Base-by-base conservation (phyloP, 2,888 invertebrate genomes). In the Drosophila nr. perissopoda region DNA sequence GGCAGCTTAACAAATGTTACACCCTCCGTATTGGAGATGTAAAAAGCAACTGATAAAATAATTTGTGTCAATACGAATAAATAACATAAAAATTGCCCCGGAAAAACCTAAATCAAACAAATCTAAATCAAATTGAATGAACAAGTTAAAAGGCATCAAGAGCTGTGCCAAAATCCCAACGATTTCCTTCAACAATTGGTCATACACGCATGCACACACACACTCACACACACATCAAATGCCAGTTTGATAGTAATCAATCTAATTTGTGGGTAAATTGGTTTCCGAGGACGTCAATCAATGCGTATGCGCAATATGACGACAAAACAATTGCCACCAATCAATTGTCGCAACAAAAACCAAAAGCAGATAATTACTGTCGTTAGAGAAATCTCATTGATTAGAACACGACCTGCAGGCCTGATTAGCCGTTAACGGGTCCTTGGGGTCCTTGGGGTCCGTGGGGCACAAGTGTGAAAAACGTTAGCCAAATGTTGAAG, bases 141-240 rank as follows among this genome's bases (percentile, higher is more conserved):
- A 63, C 48, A 69, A 63, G 54, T 56, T 40, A 38, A 61, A 48
- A 16, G 62, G 45, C 66, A 69, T 77, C 78, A 73, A 65, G 66
- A 63, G 59, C 57, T 68, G 13, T 36, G 49, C 51, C 49, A 38
- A 38, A 62, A 67, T 68, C 38, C 27, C 25, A 60, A 33, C 60
- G 52, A 67, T 62, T 67, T 73, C 31, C 66, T 31, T 11, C 11
- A 67, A 73, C 74, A 66, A 70, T 54, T 71, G 70, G 53, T 69
- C 64, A 52, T 40, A 52, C 10, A 36, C 27, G 65, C 42, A 59
- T 25, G 42, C 7, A 33, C 38, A 31, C 25, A 38, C 21, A 54
- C 40, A 40, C 38, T 2, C 40, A 34, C 13, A 58, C 48, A 40
- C 54, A 38, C 42, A 69, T 16, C 45, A 42, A n/a, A 27, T 51